Percentiles rank a stretch among this genome's conserved stretches.
These are phyloP conservation scores for Parasteatoda tepidariorum DNA, from an alignment of 1,140 invertebrate genomes.

Conservation along the genomic window DNA sequence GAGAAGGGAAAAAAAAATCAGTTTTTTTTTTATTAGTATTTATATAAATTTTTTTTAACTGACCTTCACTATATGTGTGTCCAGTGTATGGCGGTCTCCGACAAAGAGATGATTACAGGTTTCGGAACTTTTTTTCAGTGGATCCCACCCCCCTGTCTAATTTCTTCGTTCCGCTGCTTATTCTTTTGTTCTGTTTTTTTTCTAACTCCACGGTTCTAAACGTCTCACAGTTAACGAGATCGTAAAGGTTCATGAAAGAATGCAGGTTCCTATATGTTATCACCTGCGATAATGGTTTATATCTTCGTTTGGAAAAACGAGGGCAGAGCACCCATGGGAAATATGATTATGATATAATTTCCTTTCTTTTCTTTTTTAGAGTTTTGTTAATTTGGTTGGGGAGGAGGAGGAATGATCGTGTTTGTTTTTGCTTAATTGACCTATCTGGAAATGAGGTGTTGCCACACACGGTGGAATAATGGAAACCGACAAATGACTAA, in stretches of 20 bases:
- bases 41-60: background rate
- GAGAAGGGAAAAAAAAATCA: background rate
- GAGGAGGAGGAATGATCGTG: too few species aligned
- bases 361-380: too few species aligned
- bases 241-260: background rate
- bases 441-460: too few species aligned
- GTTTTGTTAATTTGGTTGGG: too few species aligned
- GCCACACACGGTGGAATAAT: too few species aligned
- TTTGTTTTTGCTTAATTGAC: too few species aligned
- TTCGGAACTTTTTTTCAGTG: conserved; percentile 11
- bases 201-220: too few species aligned
- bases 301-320: too few species aligned
- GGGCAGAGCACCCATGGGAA: too few species aligned
- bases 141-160: conserved; percentile 2
- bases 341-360: too few species aligned
- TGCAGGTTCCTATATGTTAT: background rate
- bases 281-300: background rate
- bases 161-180: background rate
- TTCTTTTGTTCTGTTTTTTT: conserved; percentile 18
- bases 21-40: background rate
- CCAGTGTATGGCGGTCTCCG: background rate
- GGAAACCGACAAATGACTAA: too few species aligned
- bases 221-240: too few species aligned
- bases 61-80: conserved; percentile 29
- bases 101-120: conserved; percentile 35